Evolutionary conservation across 1,140 invertebrate genomes (phyloP).

Genomic region (Leptinotarsa lineolata): DNA sequence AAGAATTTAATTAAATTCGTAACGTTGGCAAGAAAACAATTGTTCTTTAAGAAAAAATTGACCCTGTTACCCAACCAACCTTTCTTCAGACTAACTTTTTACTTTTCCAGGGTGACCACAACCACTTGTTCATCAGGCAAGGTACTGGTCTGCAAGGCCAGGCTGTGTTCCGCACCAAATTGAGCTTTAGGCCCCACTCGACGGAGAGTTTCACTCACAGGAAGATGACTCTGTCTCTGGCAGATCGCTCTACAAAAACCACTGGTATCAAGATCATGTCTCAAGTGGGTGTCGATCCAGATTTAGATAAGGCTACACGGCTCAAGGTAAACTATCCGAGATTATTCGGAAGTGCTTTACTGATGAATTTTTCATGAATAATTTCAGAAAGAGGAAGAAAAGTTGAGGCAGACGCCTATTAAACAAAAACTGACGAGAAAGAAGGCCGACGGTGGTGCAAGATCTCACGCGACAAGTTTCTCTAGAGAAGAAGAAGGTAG

Average conservation of each 20-base stretch:
- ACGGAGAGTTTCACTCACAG: slow-evolving; percentile 98
- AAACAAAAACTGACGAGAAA: slow-evolving; percentile 64
- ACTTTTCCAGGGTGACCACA: slow-evolving; percentile 79
- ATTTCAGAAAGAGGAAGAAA: slow-evolving; percentile 87
- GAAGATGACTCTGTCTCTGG: slow-evolving; percentile 97
- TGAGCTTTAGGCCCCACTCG: slow-evolving; percentile 96
- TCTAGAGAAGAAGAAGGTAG: slow-evolving; percentile 81
- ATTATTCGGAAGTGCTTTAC: background rate
- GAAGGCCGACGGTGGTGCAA: slow-evolving; percentile 64
- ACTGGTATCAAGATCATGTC: slow-evolving; percentile 96
- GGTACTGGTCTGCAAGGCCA: slow-evolving; percentile 97
- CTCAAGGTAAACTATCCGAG: slow-evolving; percentile 70
- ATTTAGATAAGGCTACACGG: slow-evolving; percentile 86
- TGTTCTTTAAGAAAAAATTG: no score
- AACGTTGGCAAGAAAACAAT: no score
- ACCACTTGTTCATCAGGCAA: slow-evolving; percentile 93
- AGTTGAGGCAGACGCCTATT: slow-evolving; percentile 82
- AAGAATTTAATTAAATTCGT: no score
- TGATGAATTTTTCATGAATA: no score
- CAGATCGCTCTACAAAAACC: slow-evolving; percentile 95
- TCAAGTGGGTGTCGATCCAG: slow-evolving; percentile 91
- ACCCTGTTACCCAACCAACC: no score
- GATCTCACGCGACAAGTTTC: slow-evolving; percentile 54
- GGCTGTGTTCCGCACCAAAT: slow-evolving; percentile 93
- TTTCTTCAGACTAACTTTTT: no score